phyloP scores from a whole-genome alignment of 1,140 invertebrate genomes.

The Drosophila santomea region DNA sequence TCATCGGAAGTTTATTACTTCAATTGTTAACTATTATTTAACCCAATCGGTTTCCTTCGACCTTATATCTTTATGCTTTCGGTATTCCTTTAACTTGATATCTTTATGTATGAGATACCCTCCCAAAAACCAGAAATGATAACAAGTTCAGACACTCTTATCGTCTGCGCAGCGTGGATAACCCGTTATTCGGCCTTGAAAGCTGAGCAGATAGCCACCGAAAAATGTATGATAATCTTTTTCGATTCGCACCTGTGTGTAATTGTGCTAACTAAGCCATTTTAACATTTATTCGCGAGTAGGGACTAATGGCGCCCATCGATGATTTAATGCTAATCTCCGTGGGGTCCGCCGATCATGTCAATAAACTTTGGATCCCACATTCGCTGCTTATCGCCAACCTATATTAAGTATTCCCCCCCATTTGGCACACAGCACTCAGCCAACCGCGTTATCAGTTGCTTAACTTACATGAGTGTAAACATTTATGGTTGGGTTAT shows the following conservation, averaged over 20 bases:
- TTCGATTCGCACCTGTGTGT: slow-evolving; percentile 29
- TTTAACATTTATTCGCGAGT: slow-evolving; percentile 33
- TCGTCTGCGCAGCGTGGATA: slow-evolving; percentile 21
- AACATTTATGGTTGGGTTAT: slow-evolving; percentile 30
- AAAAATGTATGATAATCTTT: slow-evolving; percentile 12
- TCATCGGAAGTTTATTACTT: slow-evolving; percentile 24
- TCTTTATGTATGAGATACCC: slow-evolving; percentile 24
- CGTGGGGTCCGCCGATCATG: slow-evolving; percentile 29
- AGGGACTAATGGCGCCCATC: slow-evolving; percentile 31
- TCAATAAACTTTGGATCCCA: slow-evolving; percentile 53
- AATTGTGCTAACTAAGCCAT: slow-evolving; percentile 44
- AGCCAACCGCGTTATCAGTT: slow-evolving; percentile 6
- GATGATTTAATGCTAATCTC: slow-evolving; percentile 55
- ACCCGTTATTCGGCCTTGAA: slow-evolving; percentile 32
- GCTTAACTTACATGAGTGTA: slow-evolving; percentile 13
- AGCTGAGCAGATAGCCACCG: background rate
- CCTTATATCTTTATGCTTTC: no score
- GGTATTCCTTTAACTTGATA: slow-evolving; percentile 9
- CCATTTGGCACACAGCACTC: no score
- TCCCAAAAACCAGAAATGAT: slow-evolving; percentile 12
- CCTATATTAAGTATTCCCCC: slow-evolving; percentile 10
- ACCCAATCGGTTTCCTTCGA: no score
- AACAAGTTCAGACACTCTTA: slow-evolving; percentile 31
- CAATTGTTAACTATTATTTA: background rate
- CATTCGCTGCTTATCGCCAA: slow-evolving; percentile 18